Evolutionary conservation across 2,797 vertebrate genomes (phyloP).

Genomic region (Malurus splendens): DNA sequence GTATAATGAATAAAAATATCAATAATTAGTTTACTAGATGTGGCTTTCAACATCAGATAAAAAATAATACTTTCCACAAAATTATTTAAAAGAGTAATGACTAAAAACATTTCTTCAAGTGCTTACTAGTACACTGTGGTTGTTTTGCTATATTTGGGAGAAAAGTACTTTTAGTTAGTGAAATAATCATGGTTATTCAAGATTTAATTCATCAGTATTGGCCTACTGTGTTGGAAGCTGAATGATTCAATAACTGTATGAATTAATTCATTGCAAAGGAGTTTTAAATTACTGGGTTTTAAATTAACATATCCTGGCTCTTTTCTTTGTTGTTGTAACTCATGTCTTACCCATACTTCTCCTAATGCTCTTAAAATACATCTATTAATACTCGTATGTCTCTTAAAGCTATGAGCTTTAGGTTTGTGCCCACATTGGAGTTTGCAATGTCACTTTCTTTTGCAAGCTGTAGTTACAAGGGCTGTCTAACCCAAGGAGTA

Average conservation of each 20-base stretch:
- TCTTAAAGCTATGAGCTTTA: background rate
- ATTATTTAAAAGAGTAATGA: background rate
- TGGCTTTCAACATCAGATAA: background rate
- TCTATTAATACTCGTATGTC: background rate
- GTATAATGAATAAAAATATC: background rate
- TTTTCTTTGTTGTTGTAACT: background rate
- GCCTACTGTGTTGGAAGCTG: background rate
- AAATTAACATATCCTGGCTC: background rate
- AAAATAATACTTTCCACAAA: background rate
- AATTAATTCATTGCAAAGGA: background rate
- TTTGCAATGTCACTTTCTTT: background rate
- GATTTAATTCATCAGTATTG: background rate
- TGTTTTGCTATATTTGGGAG: background rate
- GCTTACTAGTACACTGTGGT: background rate
- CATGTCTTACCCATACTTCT: background rate
- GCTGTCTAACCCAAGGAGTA: background rate
- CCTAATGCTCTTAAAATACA: background rate
- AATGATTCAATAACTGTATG: background rate
- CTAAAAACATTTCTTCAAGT: background rate
- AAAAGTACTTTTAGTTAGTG: background rate
- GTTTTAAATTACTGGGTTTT: background rate
- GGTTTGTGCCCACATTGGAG: background rate
- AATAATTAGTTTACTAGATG: background rate
- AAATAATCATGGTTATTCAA: background rate
- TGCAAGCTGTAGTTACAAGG: background rate